Evolutionary conservation across 2,113 vertebrate species (phyloP).

Genomic region (Pedionomus torquatus): DNA sequence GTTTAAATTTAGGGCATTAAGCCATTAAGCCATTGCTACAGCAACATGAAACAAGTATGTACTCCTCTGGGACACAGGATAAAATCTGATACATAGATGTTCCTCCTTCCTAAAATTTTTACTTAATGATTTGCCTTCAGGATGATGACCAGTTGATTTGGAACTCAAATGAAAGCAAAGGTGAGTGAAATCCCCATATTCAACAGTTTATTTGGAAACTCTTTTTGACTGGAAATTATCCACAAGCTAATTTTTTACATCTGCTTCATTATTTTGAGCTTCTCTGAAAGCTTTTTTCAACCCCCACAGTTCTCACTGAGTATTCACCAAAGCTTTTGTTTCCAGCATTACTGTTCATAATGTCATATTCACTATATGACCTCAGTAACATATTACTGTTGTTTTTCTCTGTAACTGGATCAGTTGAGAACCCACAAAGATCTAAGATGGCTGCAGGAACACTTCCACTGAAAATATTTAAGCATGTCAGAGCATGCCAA

Average conservation of each 20-base stretch:
- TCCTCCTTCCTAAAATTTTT: background rate
- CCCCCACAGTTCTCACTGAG: conserved; percentile 56
- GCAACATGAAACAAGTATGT: conserved; percentile 7
- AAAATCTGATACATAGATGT: background rate
- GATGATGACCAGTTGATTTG: background rate
- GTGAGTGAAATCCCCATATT: background rate
- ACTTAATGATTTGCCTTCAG: conserved; percentile 33
- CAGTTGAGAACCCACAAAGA: conserved; percentile 47
- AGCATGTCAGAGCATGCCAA: background rate
- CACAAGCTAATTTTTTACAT: conserved; percentile 25
- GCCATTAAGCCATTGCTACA: conserved; percentile 24
- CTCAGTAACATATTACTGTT: conserved; percentile 43
- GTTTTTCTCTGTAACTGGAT: conserved; percentile 52
- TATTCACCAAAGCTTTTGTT: conserved; percentile 44
- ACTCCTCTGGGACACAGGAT: background rate
- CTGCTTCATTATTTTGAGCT: background rate
- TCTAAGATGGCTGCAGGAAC: conserved; percentile 7
- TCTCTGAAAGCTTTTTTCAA: conserved; percentile 14
- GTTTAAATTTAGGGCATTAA: background rate
- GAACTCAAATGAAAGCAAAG: background rate
- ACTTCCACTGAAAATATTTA: background rate
- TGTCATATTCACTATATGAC: conserved; percentile 50
- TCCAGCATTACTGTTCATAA: conserved; percentile 50
- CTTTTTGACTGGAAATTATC: background rate
- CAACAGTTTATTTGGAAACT: background rate